Evolutionary conservation across 2,888 invertebrate genomes (phyloP), one percentile per base, ranked within the genome.

Genomic region (Kuschelorhynchus macadamiae): DNA sequence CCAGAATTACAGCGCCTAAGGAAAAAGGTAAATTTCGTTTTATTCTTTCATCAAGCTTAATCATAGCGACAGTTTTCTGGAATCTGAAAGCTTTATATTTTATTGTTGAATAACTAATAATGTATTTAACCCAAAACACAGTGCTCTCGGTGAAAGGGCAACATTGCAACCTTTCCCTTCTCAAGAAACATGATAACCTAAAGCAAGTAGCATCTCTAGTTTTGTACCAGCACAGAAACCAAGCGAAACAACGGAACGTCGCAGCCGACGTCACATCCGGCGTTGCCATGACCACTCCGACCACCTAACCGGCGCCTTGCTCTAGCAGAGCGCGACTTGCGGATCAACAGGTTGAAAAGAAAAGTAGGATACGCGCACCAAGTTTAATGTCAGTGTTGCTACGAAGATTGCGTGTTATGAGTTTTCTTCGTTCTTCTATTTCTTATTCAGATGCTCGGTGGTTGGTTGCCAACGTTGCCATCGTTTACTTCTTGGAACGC

Each of bases 261-360:
- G 49, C 14, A 21, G 49, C 18, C 21, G 74, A 74, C 75, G 76
- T 76, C 75, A 74, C 71, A 69, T 74, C 75, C 74, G 72, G 72
- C 65, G 74, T 64, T 59, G 64, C 70, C 73, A 67, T 71, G 71
- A 71, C 65, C 68, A 70, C 65, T n/a, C 57, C 21, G 21, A 30
- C 30, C 30, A 36, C 9, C 12, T 36, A 52, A 59, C 57, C 78
- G 78, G 76, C 76, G 77, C 75, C 76, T 76, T 76, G 78, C 77
- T 78, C 76, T 76, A 77, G 53, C 76, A 77, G 78, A 77, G 77
- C 78, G 77, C 73, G 72, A 77, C 76, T 71, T 60, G 60, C 59
- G 62, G 71, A 70, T 72, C 75, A 75, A 74, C 75, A 76, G 75
- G 76, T 76, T 73, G 78, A 77, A 78, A 78, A 77, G 75, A 78